Percentiles rank a stretch among this genome's conserved stretches.
Conservation (phyloP, 2,113 vertebrate species). For the Bettongia penicillata region DNA sequence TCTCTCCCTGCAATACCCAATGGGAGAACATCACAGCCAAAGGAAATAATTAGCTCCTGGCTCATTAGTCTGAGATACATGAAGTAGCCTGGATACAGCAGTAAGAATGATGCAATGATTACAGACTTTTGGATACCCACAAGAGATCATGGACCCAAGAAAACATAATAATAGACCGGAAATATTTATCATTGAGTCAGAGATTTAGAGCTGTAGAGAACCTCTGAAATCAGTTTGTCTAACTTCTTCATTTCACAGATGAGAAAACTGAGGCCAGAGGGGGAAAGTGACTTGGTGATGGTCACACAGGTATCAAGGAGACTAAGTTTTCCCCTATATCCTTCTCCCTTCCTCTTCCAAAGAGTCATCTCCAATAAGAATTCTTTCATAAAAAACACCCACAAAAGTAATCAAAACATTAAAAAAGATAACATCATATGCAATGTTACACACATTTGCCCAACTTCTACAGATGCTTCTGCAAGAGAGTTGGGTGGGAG, state of each 20-base stretch:
- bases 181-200: neutral
- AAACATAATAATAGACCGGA: constrained; percentile 10
- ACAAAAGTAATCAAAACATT: neutral
- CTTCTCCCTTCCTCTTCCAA: neutral
- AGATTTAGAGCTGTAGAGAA: neutral
- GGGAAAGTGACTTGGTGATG: neutral
- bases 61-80: constrained; percentile 25
- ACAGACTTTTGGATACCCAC: neutral
- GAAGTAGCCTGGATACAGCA: neutral
- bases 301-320: neutral
- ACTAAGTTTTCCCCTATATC: neutral
- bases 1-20: constrained; percentile 11
- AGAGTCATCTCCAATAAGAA: neutral
- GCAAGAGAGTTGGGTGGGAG: neutral
- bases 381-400: neutral
- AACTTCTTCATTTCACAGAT: neutral
- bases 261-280: neutral
- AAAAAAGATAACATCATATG: neutral
- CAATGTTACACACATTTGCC: neutral
- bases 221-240: neutral
- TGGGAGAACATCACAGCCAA: neutral
- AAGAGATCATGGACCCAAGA: neutral
- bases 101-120: constrained; percentile 45
- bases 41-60: neutral
- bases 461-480: neutral